Conservation (phyloP, 2,888 invertebrate species). For the Punctoribates punctum region DNA sequence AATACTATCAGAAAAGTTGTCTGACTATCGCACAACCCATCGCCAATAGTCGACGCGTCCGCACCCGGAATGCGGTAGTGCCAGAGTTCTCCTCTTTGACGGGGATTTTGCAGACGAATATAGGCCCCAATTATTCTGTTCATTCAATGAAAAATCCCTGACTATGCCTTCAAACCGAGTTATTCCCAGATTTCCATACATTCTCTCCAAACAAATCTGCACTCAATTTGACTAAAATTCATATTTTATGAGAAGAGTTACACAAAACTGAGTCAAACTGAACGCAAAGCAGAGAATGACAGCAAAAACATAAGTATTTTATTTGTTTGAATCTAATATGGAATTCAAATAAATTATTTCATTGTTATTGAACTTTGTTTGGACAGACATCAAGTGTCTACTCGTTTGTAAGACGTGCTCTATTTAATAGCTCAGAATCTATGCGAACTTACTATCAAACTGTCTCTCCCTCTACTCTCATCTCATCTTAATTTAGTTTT, state of each 20-base stretch:
- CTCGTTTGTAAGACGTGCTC: background rate
- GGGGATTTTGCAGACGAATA: background rate
- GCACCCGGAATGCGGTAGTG: constrained; percentile 26
- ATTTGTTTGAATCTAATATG: background rate
- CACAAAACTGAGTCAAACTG: no score
- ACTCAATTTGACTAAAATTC: no score
- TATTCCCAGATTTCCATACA: no score
- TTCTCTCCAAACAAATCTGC: no score
- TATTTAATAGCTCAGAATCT: background rate
- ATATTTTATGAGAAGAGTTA: no score
- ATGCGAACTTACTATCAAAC: background rate
- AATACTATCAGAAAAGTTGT: constrained; percentile 13
- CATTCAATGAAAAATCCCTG: background rate
- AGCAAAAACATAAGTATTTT: background rate
- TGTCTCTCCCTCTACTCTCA: background rate
- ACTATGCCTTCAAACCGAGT: background rate
- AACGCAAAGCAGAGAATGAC: no score
- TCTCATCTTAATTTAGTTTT: background rate
- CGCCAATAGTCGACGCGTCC: background rate
- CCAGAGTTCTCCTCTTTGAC: background rate
- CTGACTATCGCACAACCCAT: background rate
- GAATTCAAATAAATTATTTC: background rate
- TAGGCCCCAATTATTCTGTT: background rate
- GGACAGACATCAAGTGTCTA: background rate
- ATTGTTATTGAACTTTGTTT: constrained; percentile 25